A percentile compares a stretch with the other conserved stretches of the same genome.
phyloP scores from a whole-genome alignment of 2,113 vertebrate genomes.

The Halcyon malimbica region DNA sequence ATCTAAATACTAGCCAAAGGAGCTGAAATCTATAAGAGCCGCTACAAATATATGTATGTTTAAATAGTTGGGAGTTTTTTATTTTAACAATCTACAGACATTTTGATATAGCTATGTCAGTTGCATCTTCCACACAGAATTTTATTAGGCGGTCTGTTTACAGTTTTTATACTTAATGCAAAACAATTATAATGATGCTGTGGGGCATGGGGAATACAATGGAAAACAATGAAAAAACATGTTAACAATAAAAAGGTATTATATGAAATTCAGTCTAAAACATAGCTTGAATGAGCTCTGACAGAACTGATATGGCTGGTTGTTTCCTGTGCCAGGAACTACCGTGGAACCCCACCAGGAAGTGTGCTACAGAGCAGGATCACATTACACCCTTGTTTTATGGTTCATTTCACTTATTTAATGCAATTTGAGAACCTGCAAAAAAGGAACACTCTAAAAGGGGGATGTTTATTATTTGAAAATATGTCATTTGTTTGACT shows the following conservation, averaged over 20 bases:
- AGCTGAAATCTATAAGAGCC: background rate
- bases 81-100: background rate
- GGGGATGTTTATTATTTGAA: conserved; percentile 64
- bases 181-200: background rate
- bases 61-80: background rate
- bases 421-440: conserved; percentile 77
- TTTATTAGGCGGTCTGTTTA: background rate
- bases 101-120: background rate
- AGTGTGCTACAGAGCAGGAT: conserved; percentile 72
- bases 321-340: conserved; percentile 81
- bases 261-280: conserved; percentile 63
- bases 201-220: background rate
- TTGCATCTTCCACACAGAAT: background rate
- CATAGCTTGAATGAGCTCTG: conserved; percentile 71
- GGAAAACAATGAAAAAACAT: conserved; percentile 28
- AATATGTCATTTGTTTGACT: conserved; percentile 53
- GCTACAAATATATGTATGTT: background rate
- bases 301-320: conserved; percentile 57
- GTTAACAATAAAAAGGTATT: conserved; percentile 50
- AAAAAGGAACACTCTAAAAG: conserved; percentile 61
- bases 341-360: conserved; percentile 77
- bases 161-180: background rate
- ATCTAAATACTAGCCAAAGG: conserved; percentile 1
- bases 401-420: conserved; percentile 83
- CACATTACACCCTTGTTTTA: conserved; percentile 80